Conservation (phyloP, 2,888 invertebrate genomes). For the Papilio demoleus region DNA sequence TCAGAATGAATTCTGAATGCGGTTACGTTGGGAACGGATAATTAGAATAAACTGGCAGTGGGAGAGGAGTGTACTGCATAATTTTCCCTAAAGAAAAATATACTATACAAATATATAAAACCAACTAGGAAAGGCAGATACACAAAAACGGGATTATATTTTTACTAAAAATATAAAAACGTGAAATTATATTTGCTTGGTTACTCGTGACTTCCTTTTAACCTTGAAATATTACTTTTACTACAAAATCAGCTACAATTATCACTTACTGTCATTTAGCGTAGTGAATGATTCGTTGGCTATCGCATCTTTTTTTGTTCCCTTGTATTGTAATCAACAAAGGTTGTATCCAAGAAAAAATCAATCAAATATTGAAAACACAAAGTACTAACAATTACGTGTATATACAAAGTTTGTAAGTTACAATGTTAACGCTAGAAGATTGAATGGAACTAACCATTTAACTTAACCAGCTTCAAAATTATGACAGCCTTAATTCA, state of each 20-base stretch:
- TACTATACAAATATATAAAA: background rate
- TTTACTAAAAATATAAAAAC: background rate
- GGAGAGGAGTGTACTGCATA: conserved; percentile 9
- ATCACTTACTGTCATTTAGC: background rate
- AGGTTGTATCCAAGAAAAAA: background rate
- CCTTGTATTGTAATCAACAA: background rate
- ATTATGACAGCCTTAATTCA: background rate
- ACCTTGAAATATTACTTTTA: background rate
- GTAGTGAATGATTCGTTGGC: background rate
- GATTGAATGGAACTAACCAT: no score
- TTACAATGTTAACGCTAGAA: no score
- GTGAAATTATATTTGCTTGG: background rate
- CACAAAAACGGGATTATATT: background rate
- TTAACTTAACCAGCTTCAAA: no score
- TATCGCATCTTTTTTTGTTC: background rate
- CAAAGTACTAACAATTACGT: background rate
- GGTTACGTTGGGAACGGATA: conserved; percentile 29
- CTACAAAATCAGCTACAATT: background rate
- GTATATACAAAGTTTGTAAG: no score
- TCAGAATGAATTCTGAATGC: conserved; percentile 45
- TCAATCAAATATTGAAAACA: background rate
- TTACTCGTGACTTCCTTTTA: background rate
- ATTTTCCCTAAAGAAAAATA: conserved; percentile 2
- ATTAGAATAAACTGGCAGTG: conserved; percentile 26
- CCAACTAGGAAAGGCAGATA: background rate